Percentiles rank a stretch among this genome's conserved stretches.
These are phyloP conservation scores for Xerus rutilus DNA, from an alignment of 2,797 vertebrate species.

Conservation along the genomic window DNA sequence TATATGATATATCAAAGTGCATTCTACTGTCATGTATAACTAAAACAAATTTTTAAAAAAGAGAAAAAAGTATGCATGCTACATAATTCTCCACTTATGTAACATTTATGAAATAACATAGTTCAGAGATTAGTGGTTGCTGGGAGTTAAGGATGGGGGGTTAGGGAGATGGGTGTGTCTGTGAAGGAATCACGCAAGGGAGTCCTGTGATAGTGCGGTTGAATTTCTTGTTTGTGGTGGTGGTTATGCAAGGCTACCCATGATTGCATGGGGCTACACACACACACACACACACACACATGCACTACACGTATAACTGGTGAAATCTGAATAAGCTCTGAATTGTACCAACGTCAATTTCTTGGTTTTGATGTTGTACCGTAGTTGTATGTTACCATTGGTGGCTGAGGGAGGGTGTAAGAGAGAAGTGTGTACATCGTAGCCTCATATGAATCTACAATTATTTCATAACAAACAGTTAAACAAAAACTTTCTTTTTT, in stretches of 20 bases:
- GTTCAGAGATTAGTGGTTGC: conserved; percentile 3
- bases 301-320: background rate
- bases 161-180: background rate
- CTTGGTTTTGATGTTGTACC: conserved; percentile 6
- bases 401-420: background rate
- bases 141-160: background rate
- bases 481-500: background rate
- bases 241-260: background rate
- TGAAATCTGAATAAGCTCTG: background rate
- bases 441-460: background rate
- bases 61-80: background rate
- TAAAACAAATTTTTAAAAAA: background rate
- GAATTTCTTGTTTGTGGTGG: background rate
- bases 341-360: background rate
- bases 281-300: background rate
- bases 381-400: background rate
- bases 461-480: conserved; percentile 51
- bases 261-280: background rate
- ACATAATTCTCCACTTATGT: background rate
- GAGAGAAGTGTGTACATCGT: background rate
- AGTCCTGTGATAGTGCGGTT: background rate
- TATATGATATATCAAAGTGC: too few relatives aligned
- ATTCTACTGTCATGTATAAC: too few relatives aligned
- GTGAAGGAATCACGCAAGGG: background rate
- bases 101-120: background rate